Conservation (phyloP, 2,888 invertebrate species). For the Lepidochitona cinerea region DNA sequence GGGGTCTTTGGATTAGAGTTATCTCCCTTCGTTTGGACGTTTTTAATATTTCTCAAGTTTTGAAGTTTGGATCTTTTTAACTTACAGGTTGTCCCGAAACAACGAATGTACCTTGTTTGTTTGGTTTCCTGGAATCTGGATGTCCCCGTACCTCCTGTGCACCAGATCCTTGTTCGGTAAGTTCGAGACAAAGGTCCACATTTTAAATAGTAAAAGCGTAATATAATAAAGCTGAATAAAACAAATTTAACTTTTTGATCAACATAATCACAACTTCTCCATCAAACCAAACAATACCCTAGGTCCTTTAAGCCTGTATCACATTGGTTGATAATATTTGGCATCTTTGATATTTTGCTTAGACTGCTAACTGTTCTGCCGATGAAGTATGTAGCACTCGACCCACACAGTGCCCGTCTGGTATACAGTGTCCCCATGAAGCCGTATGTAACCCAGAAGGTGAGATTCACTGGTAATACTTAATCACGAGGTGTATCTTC, state of each 20-base stretch:
- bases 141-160: neutral
- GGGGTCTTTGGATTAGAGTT: too few species aligned
- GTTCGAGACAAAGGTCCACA: neutral
- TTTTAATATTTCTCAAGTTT: neutral
- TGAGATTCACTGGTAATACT: too few species aligned
- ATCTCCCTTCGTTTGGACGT: neutral
- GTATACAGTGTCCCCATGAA: neutral
- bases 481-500: too few species aligned
- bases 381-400: neutral
- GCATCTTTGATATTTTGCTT: too few species aligned
- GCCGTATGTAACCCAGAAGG: neutral
- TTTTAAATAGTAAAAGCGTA: too few species aligned
- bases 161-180: constrained; percentile 6
- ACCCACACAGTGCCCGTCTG: neutral
- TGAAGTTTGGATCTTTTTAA: neutral
- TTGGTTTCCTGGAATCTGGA: neutral
- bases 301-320: neutral
- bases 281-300: neutral
- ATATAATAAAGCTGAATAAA: too few species aligned
- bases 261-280: too few species aligned
- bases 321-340: too few species aligned
- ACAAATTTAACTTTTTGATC: too few species aligned
- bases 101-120: neutral
- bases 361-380: neutral
- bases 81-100: neutral